Evolutionary conservation across 2,113 vertebrate genomes (phyloP).

Genomic region (Chloebia gouldiae): DNA sequence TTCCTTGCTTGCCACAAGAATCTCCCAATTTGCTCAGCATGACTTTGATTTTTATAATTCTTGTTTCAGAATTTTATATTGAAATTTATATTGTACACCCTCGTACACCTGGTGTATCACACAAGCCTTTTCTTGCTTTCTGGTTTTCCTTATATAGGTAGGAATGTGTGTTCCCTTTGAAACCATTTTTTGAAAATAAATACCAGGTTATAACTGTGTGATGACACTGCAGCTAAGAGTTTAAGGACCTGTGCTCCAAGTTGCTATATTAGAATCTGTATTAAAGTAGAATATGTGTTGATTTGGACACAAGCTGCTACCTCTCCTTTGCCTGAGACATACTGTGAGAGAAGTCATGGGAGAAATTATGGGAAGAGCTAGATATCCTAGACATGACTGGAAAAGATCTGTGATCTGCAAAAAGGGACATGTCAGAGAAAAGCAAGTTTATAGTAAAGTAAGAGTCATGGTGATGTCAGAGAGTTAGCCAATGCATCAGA

Average conservation of each 20-base stretch:
- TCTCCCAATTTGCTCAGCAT: not conserved
- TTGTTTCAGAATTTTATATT: not conserved
- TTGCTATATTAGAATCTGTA: not conserved
- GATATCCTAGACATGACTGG: not conserved
- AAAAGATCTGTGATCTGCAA: not conserved
- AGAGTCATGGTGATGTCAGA: not conserved
- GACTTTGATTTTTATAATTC: not conserved
- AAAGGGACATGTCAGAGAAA: not conserved
- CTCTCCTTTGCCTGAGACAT: not conserved
- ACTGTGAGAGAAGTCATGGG: not conserved
- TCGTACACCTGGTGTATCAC: not conserved
- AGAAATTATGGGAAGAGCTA: not conserved
- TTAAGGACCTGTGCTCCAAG: not conserved
- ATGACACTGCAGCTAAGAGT: not conserved
- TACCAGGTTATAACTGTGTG: not conserved
- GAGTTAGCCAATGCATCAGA: not conserved
- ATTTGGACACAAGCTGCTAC: not conserved
- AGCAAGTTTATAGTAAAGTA: not conserved
- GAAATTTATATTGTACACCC: rapidly evolving
- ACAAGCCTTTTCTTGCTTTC: not conserved
- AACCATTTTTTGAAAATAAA: not conserved
- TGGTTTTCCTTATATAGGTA: not conserved
- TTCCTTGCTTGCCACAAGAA: not conserved
- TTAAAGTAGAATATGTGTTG: not conserved
- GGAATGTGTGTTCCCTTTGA: not conserved